phyloP scores from a whole-genome alignment of 2,113 vertebrate genomes.

The Geococcyx californianus region DNA sequence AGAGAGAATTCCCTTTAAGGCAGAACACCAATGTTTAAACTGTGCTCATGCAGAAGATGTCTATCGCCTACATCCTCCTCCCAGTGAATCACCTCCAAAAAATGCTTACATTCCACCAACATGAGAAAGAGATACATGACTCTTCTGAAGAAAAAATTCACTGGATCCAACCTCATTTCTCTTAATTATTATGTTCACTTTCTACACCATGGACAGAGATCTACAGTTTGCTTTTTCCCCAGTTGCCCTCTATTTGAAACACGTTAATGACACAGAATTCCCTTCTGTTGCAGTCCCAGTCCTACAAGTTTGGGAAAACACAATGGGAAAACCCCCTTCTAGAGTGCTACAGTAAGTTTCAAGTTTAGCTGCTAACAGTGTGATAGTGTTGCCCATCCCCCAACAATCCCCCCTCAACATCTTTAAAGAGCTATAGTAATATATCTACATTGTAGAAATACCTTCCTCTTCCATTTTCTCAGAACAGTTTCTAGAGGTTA shows the following conservation, averaged over 20 bases:
- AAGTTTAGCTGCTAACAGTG: background rate
- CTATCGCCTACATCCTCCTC: background rate
- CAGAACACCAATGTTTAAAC: background rate
- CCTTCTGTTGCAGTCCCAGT: background rate
- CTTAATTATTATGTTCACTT: background rate
- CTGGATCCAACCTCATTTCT: background rate
- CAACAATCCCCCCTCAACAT: background rate
- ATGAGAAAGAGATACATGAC: background rate
- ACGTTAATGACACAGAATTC: background rate
- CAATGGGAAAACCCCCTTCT: background rate
- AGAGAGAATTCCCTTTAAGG: background rate
- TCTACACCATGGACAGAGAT: slow-evolving; percentile 60
- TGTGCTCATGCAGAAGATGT: background rate
- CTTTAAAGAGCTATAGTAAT: background rate
- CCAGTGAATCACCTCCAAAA: slow-evolving; percentile 45
- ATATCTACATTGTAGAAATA: background rate
- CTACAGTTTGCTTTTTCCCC: background rate
- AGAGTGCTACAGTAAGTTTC: no score
- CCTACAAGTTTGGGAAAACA: background rate
- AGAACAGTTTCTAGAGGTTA: background rate
- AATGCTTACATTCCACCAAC: slow-evolving; percentile 44
- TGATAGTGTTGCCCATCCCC: background rate
- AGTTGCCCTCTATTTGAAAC: background rate
- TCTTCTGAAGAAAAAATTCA: background rate
- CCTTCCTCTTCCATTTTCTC: background rate